Conservation (phyloP, 2,113 vertebrate genomes). For the Podocnemis expansa region DNA sequence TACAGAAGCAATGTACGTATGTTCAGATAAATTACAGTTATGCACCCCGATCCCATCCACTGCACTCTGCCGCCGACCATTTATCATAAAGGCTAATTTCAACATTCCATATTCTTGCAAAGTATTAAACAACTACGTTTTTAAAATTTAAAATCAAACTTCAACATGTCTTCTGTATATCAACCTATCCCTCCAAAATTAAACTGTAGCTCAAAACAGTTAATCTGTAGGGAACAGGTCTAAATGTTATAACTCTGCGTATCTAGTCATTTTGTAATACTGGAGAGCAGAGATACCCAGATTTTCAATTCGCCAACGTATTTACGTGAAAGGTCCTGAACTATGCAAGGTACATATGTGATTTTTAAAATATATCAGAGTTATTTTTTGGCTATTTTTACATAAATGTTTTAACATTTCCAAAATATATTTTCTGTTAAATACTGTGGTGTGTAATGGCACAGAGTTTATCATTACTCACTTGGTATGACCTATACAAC, state of each 20-base stretch:
- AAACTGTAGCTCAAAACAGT: background rate
- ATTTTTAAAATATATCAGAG: background rate
- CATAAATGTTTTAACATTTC: background rate
- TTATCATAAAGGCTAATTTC: background rate
- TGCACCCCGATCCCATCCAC: background rate
- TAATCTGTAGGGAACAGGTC: background rate
- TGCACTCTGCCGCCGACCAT: background rate
- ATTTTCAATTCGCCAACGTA: background rate
- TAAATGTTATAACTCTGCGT: background rate
- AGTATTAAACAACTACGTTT: background rate
- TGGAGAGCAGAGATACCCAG: background rate
- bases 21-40: background rate
- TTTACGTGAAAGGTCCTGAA: background rate
- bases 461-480: background rate
- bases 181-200: background rate
- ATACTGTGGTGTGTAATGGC: background rate
- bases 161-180: background rate
- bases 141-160: background rate
- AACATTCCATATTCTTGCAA: background rate
- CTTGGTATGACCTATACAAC: background rate
- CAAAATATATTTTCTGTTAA: too few relatives aligned
- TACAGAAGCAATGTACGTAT: background rate
- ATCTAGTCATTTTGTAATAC: background rate
- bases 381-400: background rate
- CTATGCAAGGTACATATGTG: too few relatives aligned